Evolutionary conservation across 2,888 invertebrate genomes (phyloP), one percentile per base, ranked within the genome.

Genomic region (Chrysodeixis includens): DNA sequence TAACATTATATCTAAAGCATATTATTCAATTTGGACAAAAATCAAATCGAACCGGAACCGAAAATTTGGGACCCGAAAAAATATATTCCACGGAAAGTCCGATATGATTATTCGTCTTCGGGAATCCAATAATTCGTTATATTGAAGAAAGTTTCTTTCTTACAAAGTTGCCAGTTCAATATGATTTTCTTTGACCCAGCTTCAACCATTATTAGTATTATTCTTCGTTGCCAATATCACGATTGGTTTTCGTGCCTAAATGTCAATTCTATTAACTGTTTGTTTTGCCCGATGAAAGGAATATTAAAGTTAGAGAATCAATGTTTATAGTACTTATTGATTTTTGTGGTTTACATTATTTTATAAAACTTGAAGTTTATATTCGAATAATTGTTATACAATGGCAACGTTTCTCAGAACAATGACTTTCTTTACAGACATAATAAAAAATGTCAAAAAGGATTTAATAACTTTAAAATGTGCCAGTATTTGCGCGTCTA

Each of bases 91-190:
- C 78, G 71, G 78, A 85, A 88, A 85, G 88, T 90, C 87, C 87
- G 88, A 90, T 88, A 88, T 86, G 85, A 87, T 86, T 86, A 87
- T 87, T 83, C 86, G 88, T 84, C 87, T 88, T 88, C 89, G 68
- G 81, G 89, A 88, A 90, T 92, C 92, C 91, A 93, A 93, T 93
- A 92, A 93, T 93, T 93, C 91, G 90, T 92, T 90, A 91, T 91
- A 91, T 91, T 90, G 90, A 91, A 92, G 88, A 92, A 92, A 92
- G 83, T 92, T 93, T 88, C 81, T 86, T 86, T 83, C 86, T 83
- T 79, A 80, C 87, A 80, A 88, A 92, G 87, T 90, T 90, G 81
- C 83, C 86, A 82, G 81, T 87, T 87, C 85, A 86, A 86, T 89
- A 91, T 92, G 86, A 92, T 90, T 91, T 88, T 88, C 90, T 91